A percentile compares a stretch with the other conserved stretches of the same genome.
Evolutionary conservation across 2,113 vertebrate species (phyloP).

Genomic region (Isichthys henryi): DNA sequence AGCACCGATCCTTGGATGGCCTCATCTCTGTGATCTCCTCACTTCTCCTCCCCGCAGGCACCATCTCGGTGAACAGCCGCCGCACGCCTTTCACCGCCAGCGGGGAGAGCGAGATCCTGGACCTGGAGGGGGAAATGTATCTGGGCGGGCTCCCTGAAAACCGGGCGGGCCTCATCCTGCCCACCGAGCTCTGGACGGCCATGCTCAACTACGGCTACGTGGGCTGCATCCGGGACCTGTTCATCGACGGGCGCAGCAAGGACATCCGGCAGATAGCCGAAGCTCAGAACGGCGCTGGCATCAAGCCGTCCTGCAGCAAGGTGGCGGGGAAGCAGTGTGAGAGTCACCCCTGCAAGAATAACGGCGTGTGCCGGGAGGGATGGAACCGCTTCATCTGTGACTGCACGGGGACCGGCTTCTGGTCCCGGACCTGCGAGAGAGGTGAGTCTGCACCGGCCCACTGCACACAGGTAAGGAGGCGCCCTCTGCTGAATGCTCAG

Average conservation of each 20-base stretch:
- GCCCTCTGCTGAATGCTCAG: neutral
- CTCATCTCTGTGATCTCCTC: neutral
- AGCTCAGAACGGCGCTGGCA: slow-evolving; percentile 84
- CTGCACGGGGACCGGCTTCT: slow-evolving; percentile 89
- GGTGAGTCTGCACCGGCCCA: slow-evolving; percentile 57
- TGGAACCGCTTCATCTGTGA: slow-evolving; percentile 99
- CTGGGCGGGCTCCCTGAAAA: slow-evolving; percentile 85
- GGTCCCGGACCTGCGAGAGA: slow-evolving; percentile 92
- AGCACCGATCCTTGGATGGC: neutral
- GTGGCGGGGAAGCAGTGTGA: slow-evolving; percentile 85
- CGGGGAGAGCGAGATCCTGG: slow-evolving; percentile 93
- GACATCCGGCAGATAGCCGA: slow-evolving; percentile 95
- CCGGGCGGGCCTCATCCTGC: slow-evolving; percentile 83
- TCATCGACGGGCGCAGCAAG: slow-evolving; percentile 92
- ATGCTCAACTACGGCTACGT: slow-evolving; percentile 98
- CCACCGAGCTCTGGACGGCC: slow-evolving; percentile 95
- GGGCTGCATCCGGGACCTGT: slow-evolving; percentile 90
- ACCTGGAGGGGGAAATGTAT: slow-evolving; percentile 97
- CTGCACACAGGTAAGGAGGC: neutral
- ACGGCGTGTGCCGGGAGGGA: slow-evolving; percentile 86
- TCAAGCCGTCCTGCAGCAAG: slow-evolving; percentile 90
- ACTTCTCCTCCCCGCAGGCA: slow-evolving; percentile 59
- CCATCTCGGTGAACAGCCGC: slow-evolving; percentile 95
- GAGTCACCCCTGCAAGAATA: slow-evolving; percentile 92
- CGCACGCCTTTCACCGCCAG: slow-evolving; percentile 93